A percentile compares a stretch with the other conserved stretches of the same genome.
phyloP scores from a whole-genome alignment of 2,113 vertebrate genomes.

The Tiliqua scincoides region DNA sequence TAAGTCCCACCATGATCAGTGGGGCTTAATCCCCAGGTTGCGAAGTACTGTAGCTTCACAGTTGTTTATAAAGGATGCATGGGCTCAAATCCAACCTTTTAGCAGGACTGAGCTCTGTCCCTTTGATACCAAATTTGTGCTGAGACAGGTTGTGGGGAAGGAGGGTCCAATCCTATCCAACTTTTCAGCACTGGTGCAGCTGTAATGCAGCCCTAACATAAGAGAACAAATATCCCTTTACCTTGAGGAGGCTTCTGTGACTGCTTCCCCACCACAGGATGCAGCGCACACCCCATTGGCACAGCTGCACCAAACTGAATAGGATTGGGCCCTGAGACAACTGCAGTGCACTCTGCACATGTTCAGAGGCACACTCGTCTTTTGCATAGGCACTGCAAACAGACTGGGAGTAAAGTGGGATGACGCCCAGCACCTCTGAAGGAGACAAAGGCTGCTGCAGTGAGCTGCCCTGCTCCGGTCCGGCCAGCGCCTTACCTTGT shows the following conservation, averaged over 20 bases:
- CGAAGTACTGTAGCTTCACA: not conserved
- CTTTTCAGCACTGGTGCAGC: too few relatives aligned
- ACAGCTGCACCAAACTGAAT: too few relatives aligned
- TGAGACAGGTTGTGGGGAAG: not conserved
- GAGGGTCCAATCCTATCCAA: too few relatives aligned
- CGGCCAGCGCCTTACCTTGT: slow-evolving; percentile 80
- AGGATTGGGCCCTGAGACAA: too few relatives aligned
- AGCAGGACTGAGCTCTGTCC: not conserved
- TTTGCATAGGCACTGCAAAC: not conserved
- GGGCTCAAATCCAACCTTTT: not conserved
- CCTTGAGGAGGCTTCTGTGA: too few relatives aligned
- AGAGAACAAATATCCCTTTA: too few relatives aligned
- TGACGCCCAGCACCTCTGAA: not conserved
- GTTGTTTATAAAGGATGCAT: not conserved
- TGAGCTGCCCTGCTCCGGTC: too few relatives aligned
- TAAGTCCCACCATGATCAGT: not conserved
- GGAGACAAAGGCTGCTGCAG: not conserved
- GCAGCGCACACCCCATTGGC: too few relatives aligned
- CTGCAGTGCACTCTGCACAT: not conserved
- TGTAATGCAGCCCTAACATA: too few relatives aligned
- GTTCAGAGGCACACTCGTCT: not conserved
- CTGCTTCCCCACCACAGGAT: too few relatives aligned
- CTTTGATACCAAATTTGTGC: not conserved
- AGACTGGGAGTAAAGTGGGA: not conserved
- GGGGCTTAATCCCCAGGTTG: not conserved